A percentile compares a stretch with the other conserved stretches of the same genome.
Evolutionary conservation across 2,888 invertebrate species (phyloP).

Genomic region (Oscheius sp.): DNA sequence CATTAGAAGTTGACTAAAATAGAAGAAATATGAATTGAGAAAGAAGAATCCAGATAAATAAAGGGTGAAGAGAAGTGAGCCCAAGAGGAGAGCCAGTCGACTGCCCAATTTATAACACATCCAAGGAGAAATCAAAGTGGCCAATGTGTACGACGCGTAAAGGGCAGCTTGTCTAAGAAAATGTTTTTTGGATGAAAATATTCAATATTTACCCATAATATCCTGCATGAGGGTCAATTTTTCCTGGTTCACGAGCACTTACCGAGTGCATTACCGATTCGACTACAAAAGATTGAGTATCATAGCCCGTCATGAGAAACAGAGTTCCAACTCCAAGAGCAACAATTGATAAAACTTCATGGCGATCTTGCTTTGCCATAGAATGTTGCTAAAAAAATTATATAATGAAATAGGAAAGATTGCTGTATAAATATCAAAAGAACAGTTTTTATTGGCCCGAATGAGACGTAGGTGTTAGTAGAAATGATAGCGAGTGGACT

Average conservation of each 20-base stretch:
- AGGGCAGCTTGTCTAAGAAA: slow-evolving; percentile 46
- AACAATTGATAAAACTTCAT: slow-evolving; percentile 48
- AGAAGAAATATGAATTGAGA: slow-evolving; percentile 36
- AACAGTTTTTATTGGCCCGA: too few species aligned
- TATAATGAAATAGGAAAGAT: not conserved
- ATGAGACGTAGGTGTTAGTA: too few species aligned
- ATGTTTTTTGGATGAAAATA: not conserved
- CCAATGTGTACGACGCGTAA: slow-evolving; percentile 41
- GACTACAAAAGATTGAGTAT: slow-evolving; percentile 47
- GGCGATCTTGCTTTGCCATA: slow-evolving; percentile 14
- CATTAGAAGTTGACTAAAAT: slow-evolving; percentile 22
- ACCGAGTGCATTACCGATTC: slow-evolving; percentile 59
- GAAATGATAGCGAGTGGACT: too few species aligned
- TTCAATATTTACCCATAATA: slow-evolving; percentile 56
- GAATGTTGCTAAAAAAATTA: not conserved
- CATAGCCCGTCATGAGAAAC: slow-evolving; percentile 54
- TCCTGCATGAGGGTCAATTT: slow-evolving; percentile 49
- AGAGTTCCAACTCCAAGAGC: slow-evolving; percentile 55
- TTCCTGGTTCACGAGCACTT: slow-evolving; percentile 47
- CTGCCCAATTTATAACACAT: slow-evolving; percentile 39
- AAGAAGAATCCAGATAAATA: slow-evolving; percentile 43
- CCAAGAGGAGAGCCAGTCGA: slow-evolving; percentile 27
- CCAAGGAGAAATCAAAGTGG: slow-evolving; percentile 45
- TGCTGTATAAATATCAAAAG: not conserved
- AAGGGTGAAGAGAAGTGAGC: slow-evolving; percentile 45